Base-by-base conservation (phyloP, 2,888 invertebrate species). In the Agrenia bidenticulata region DNA sequence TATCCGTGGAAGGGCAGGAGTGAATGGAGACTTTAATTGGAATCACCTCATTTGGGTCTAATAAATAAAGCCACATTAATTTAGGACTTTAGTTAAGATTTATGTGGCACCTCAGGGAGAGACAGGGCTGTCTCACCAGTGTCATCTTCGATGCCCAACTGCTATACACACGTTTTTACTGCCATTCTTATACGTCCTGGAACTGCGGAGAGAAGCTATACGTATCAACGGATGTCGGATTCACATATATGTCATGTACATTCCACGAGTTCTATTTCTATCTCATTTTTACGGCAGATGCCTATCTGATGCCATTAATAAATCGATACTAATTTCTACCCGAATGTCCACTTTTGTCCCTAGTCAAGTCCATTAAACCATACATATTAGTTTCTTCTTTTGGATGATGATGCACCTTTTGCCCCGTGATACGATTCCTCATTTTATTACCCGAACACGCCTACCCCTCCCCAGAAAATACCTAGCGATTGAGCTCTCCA, bases 261-360 rank as follows among this genome's bases (percentile, higher is more conserved):
- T 41, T 57, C 57, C 57, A 32, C n/a, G 19, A 32, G 13, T 15
- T 21, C 37, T 42, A 45, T 49, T 63, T 57, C 59, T 64, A 51
- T 53, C 59, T 51, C 59, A 64, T 64, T 64, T 64, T 59, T 64
- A 64, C 59, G 53, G 11, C 26, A 57, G 57, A 41, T 27, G 19
- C 42, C 59, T 51, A 59, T 54, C 59, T 42, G 64, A 60, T 63
- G 66, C 67, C 71, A 71, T 71, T 71, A 71, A 71, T 71, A 71
- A 71, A 71, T 71, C 71, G 68, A 71, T 71, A 71, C 71, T 71
- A 68, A 71, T 71, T 71, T 71, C 61, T 59, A 32, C 45, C 53
- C 24, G n/a, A 58, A 59, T 26, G 64, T 58, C 57, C 57, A 41
- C 42, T 57, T 37, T 57, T 37, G 41, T 55, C 55, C 27, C 23